Evolutionary conservation across 2,113 vertebrate species (phyloP), one percentile per base, ranked within the genome.

Genomic region (Equus quagga): DNA sequence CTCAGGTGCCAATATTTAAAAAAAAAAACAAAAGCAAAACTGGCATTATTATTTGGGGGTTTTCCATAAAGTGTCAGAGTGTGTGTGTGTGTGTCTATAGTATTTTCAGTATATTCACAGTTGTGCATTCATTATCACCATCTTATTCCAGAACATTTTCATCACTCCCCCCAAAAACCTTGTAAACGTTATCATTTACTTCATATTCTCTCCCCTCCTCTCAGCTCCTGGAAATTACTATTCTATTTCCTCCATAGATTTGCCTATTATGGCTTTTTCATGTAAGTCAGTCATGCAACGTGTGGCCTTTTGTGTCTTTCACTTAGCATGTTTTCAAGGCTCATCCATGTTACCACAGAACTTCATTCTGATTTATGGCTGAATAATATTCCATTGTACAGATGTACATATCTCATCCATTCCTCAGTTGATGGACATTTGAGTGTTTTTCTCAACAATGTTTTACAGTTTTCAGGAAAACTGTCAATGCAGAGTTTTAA

Each of bases 391-490:
- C 28, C 8, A 46, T 85, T 73, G 15, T 65, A 15, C 58, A 6
- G 56, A 36, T 54, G 72, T 41, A 44, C 23, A 60, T 54, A 33
- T 54, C 46, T 58, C 65, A 54, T 60, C 31, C 31, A 73, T 31
- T 69, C 26, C 87, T 78, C 21, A 26, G 11, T 67, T 94, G 46
- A 70, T 94, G 46, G 31, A 72, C 36, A 97, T 36, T 82, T 91
- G 62, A 28, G 31, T 70, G 56, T 58, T 79, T 78, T 94, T 80
- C 56, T 92, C 12, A 89, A 72, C 41, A 73, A 2, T 49, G 51
- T 79, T 62, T 88, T 78, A 65, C 23, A n/a, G 36, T 88, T 94
- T 91, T 67, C 64, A 94, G 84, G 75, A 94, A 89, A 44, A 46
- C 36, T 18, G 6, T 75, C 7, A 70, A 0, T 58, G 7, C 12